Percentiles rank a stretch among this genome's conserved stretches.
Conservation (phyloP, 2,113 vertebrate species). For the Malurus melanocephalus region DNA sequence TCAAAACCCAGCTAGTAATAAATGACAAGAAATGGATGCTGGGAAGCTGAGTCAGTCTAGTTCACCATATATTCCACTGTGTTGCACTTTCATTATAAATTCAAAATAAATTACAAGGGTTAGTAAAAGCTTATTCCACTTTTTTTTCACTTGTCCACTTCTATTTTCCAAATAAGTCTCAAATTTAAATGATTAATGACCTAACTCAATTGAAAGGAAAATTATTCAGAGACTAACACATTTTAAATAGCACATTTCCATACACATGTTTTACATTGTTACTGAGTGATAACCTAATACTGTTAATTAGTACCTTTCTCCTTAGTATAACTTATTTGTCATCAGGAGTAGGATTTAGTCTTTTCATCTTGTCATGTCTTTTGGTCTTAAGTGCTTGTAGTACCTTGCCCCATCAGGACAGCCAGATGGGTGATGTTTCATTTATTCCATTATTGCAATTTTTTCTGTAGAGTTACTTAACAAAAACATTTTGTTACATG, state of each 20-base stretch:
- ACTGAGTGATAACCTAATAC: slow-evolving; percentile 26
- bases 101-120: background rate
- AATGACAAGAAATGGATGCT: background rate
- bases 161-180: slow-evolving; percentile 18
- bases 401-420: background rate
- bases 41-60: background rate
- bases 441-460: background rate
- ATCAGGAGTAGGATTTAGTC: background rate
- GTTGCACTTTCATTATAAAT: background rate
- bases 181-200: slow-evolving; percentile 25
- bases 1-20: background rate
- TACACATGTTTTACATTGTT: background rate
- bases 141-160: background rate
- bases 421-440: background rate
- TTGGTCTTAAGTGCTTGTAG: background rate
- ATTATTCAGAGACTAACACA: background rate
- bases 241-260: slow-evolving; percentile 13
- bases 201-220: background rate
- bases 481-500: background rate
- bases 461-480: background rate
- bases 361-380: background rate
- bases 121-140: background rate
- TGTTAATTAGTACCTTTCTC: slow-evolving; percentile 24
- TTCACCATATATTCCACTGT: background rate
- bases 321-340: background rate